Evolutionary conservation across 2,888 invertebrate genomes (phyloP).

Genomic region (Amiota minor): DNA sequence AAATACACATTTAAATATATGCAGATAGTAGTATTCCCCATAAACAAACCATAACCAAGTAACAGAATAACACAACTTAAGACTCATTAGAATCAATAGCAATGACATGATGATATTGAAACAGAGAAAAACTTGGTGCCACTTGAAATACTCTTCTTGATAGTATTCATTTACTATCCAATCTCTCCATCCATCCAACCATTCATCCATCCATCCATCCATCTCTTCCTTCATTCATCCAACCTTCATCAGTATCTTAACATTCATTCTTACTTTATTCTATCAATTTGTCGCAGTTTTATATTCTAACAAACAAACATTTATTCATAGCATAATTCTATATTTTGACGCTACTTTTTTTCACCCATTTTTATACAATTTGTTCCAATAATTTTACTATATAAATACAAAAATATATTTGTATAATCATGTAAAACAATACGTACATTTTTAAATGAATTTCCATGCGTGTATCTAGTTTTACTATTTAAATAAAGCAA

Average conservation of each 20-base stretch:
- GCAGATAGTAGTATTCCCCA: slow-evolving; percentile 78
- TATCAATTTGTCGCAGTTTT: not conserved
- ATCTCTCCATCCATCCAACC: no score
- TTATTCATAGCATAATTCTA: slow-evolving; percentile 31
- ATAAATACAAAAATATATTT: no score
- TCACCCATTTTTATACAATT: slow-evolving; percentile 39
- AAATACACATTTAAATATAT: not conserved
- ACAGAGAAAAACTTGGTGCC: slow-evolving; percentile 53
- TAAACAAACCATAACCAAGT: slow-evolving; percentile 66
- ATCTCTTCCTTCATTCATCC: no score
- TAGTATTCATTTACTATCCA: no score
- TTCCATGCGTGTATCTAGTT: slow-evolving; percentile 70
- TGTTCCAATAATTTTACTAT: slow-evolving; percentile 40
- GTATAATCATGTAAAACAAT: slow-evolving; percentile 30
- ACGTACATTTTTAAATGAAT: slow-evolving; percentile 57
- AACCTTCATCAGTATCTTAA: no score
- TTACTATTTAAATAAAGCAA: slow-evolving; percentile 60
- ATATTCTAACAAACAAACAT: slow-evolving; percentile 9
- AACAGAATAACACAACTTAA: slow-evolving; percentile 69
- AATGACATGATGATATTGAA: no score
- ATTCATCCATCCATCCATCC: no score
- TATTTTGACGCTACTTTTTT: slow-evolving; percentile 54
- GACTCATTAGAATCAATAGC: slow-evolving; percentile 20
- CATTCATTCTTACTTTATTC: no score
- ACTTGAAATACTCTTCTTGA: slow-evolving; percentile 41